Percentiles rank a stretch among this genome's conserved stretches.
Conservation (phyloP, 2,113 vertebrate genomes). For the Leptobrachium leishanense region DNA sequence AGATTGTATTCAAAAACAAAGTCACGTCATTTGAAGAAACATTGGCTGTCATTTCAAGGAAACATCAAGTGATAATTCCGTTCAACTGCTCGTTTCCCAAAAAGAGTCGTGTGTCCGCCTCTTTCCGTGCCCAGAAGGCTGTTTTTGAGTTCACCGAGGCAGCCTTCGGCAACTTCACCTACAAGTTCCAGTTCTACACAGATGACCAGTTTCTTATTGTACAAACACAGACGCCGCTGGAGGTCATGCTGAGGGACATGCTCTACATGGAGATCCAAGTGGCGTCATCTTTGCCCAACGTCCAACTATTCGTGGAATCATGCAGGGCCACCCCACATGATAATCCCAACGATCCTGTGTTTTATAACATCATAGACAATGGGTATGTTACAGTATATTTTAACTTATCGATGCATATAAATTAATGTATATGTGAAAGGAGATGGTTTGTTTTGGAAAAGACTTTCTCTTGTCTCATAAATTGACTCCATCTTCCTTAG, state of each 20-base stretch:
- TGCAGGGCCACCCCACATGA: constrained; percentile 69
- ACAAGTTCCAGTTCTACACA: constrained; percentile 62
- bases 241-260: constrained; percentile 57
- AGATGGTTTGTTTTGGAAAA: too few species aligned
- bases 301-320: constrained; percentile 66
- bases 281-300: constrained; percentile 54
- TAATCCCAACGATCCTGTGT: constrained; percentile 57
- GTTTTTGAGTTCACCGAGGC: constrained; percentile 69
- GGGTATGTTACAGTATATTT: constrained; percentile 54
- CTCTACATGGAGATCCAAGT: constrained; percentile 66
- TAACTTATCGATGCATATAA: too few species aligned
- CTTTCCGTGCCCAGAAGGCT: constrained; percentile 56
- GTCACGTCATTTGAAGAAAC: constrained; percentile 59
- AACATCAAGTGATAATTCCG: constrained; percentile 53
- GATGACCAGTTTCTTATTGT: constrained; percentile 55
- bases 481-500: constrained; percentile 43
- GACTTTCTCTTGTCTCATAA: too few species aligned
- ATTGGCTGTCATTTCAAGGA: constrained; percentile 56
- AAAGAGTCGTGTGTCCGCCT: constrained; percentile 55
- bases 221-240: constrained; percentile 59
- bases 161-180: constrained; percentile 68
- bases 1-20: constrained; percentile 63
- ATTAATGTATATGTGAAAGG: too few species aligned
- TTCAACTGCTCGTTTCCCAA: constrained; percentile 71
- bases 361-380: constrained; percentile 63